These are phyloP conservation scores for Drosophila lowei DNA, from an alignment of 1,140 invertebrate genomes.

Conservation along the genomic window DNA sequence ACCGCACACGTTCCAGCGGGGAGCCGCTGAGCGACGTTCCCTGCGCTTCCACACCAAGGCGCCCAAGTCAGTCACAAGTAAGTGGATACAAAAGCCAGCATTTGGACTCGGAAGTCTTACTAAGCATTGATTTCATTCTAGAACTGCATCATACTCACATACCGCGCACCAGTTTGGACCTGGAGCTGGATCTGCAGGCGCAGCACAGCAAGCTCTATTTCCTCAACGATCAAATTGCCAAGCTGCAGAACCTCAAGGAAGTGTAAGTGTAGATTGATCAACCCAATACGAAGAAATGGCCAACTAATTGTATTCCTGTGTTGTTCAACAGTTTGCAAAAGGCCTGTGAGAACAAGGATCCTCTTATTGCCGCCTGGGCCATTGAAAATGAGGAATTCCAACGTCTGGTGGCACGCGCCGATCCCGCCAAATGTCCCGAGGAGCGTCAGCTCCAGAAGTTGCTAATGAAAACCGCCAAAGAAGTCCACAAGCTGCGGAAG, in stretches of 20 bases:
- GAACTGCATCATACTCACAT: slow-evolving; percentile 85
- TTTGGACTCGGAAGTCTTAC: not conserved
- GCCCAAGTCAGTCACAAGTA: slow-evolving; percentile 79
- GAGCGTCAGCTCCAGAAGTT: slow-evolving; percentile 92
- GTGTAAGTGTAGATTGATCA: slow-evolving; percentile 82
- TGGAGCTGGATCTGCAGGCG: slow-evolving; percentile 95
- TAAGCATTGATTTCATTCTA: slow-evolving; percentile 27
- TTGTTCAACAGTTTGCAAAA: slow-evolving; percentile 85
- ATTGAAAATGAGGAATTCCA: slow-evolving; percentile 94
- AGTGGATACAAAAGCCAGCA: not conserved
- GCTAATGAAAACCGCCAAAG: slow-evolving; percentile 92
- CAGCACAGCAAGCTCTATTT: slow-evolving; percentile 92
- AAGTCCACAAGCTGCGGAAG: slow-evolving; percentile 94
- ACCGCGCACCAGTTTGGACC: slow-evolving; percentile 93
- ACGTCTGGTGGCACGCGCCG: slow-evolving; percentile 88
- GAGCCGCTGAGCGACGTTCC: slow-evolving; percentile 93
- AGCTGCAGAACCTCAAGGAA: slow-evolving; percentile 91
- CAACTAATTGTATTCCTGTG: not conserved
- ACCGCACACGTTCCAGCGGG: slow-evolving; percentile 92
- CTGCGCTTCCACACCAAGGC: slow-evolving; percentile 86
- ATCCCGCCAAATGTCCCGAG: slow-evolving; percentile 87
- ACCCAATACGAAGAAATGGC: not conserved
- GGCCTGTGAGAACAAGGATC: slow-evolving; percentile 90
- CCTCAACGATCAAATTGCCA: slow-evolving; percentile 91
- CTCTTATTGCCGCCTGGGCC: slow-evolving; percentile 91